Evolutionary conservation across 2,797 vertebrate genomes (phyloP).

Genomic region (Amniataba percoides): DNA sequence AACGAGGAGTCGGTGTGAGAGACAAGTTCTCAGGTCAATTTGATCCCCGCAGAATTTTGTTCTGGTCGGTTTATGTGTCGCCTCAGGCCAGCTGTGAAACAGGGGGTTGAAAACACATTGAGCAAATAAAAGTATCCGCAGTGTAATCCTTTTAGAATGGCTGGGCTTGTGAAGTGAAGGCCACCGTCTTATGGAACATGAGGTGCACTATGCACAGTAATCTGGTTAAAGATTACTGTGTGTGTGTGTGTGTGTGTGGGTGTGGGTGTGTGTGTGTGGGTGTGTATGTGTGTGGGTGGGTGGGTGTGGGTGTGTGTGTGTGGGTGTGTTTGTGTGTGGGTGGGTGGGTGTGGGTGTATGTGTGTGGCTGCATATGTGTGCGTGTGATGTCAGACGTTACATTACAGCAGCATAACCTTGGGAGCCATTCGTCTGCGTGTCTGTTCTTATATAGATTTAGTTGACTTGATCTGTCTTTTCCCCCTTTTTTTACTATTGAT

Average conservation of each 20-base stretch:
- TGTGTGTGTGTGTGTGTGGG: no score
- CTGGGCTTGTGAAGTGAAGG: constrained; percentile 72
- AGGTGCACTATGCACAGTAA: constrained; percentile 68
- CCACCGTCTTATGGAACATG: constrained; percentile 52
- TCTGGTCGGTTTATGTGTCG: constrained; percentile 42
- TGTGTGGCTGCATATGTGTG: background rate
- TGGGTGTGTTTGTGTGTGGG: constrained; percentile 4
- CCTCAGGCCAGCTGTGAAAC: constrained; percentile 65
- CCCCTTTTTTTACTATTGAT: constrained; percentile 15
- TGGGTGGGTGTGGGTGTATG: constrained; percentile 15
- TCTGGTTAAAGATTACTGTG: constrained; percentile 71
- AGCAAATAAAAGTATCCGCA: constrained; percentile 65
- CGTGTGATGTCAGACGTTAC: constrained; percentile 4
- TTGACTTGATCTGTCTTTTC: background rate
- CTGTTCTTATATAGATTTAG: constrained; percentile 12
- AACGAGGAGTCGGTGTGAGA: constrained; percentile 12
- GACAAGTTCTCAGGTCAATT: constrained; percentile 41
- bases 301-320: constrained; percentile 17
- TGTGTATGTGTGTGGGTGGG: constrained; percentile 7
- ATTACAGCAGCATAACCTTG: constrained; percentile 26
- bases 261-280: constrained; percentile 18
- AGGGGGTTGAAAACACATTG: constrained; percentile 59
- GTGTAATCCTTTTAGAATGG: constrained; percentile 76
- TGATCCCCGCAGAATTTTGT: constrained; percentile 61
- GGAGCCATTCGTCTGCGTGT: constrained; percentile 19